Evolutionary conservation across 1,140 invertebrate genomes (phyloP).

Genomic region (Leptinotarsa texana): DNA sequence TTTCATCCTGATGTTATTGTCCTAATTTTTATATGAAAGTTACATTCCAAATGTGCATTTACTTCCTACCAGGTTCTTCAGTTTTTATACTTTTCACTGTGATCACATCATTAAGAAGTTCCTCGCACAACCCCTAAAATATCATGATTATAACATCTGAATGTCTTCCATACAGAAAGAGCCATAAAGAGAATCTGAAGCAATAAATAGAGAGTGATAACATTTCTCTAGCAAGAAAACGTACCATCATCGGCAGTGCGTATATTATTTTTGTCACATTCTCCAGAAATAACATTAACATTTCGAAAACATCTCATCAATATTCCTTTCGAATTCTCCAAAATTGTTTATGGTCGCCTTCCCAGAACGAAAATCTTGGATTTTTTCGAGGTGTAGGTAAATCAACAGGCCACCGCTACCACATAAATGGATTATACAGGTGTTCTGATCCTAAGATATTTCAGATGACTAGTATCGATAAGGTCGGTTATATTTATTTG

Average conservation of each 20-base stretch:
- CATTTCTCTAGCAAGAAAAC: constrained; percentile 23
- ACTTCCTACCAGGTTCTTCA: too few relatives aligned
- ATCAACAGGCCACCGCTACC: background rate
- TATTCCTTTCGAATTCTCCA: constrained; percentile 30
- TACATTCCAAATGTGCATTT: too few relatives aligned
- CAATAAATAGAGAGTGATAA: constrained; percentile 29
- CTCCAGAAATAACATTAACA: constrained; percentile 29
- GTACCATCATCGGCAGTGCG: constrained; percentile 14
- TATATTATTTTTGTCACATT: constrained; percentile 33
- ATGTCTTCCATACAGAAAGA: background rate
- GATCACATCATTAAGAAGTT: background rate
- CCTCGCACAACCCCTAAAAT: background rate
- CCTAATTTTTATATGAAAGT: background rate
- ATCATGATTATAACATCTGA: background rate
- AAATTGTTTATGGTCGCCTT: constrained; percentile 29
- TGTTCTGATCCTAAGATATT: constrained; percentile 26
- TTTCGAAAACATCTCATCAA: constrained; percentile 27
- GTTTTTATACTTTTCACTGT: too few relatives aligned
- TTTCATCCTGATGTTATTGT: too few relatives aligned
- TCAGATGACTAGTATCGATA: constrained; percentile 27
- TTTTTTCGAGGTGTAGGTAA: constrained; percentile 24
- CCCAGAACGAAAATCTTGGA: constrained; percentile 26
- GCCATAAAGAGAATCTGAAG: constrained; percentile 12
- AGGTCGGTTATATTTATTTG: constrained; percentile 26
- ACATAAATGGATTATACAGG: constrained; percentile 21